Percentiles rank a stretch among this genome's conserved stretches.
These are phyloP conservation scores for Sebastes elongatus DNA, from an alignment of 2,797 vertebrate species.

Conservation along the genomic window DNA sequence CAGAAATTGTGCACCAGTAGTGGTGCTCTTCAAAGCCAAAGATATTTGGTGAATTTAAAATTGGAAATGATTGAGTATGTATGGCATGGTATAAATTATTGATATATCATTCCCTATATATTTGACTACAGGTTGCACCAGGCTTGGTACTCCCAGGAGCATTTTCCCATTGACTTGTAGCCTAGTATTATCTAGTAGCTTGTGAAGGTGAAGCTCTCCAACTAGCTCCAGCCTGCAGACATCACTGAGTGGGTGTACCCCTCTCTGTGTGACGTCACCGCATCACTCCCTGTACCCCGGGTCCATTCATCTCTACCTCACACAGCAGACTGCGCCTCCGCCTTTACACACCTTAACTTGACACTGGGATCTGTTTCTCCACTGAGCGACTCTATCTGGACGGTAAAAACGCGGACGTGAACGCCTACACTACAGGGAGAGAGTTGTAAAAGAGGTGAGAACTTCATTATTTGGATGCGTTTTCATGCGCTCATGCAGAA, in stretches of 20 bases:
- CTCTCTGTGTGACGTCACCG: constrained; percentile 47
- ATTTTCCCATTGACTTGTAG: neutral
- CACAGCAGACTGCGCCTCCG: constrained; percentile 24
- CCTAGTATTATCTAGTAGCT: neutral
- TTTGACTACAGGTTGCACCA: neutral
- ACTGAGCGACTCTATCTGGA: neutral
- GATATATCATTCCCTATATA: neutral
- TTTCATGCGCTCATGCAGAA: neutral
- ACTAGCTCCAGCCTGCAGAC: neutral
- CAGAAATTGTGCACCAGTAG: too few relatives aligned
- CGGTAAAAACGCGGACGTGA: neutral
- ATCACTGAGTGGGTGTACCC: constrained; percentile 21
- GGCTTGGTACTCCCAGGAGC: neutral
- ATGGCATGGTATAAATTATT: neutral
- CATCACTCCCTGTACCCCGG: neutral
- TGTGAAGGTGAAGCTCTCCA: too few relatives aligned
- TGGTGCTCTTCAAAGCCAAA: neutral
- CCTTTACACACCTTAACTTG: neutral
- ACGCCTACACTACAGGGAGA: neutral
- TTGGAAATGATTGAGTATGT: neutral
- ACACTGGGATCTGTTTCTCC: neutral
- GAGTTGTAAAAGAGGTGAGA: constrained; percentile 21
- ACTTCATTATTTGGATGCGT: neutral
- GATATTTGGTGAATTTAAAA: neutral
- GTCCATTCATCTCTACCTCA: constrained; percentile 18